Conservation (phyloP, 2,113 vertebrate genomes). For the Pantherophis guttatus region DNA sequence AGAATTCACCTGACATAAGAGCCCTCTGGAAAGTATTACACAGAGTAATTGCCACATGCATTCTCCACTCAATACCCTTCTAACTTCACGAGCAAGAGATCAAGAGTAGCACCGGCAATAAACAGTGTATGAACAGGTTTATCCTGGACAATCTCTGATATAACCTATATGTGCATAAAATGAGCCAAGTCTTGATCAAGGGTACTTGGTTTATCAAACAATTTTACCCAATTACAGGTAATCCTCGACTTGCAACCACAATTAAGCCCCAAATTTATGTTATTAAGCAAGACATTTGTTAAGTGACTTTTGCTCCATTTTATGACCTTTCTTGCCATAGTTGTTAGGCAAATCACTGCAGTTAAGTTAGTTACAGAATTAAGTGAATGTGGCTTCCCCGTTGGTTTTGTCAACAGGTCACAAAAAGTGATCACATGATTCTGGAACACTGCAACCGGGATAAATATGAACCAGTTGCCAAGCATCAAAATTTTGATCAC, state of each 20-base stretch:
- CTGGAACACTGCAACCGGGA: neutral
- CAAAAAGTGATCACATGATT: neutral
- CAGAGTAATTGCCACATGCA: neutral
- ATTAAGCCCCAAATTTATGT: neutral
- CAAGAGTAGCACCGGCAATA: neutral
- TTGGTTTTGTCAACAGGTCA: neutral
- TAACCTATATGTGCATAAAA: neutral
- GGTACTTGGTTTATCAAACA: neutral
- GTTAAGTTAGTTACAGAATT: neutral
- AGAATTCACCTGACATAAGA: neutral
- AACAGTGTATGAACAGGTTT: neutral
- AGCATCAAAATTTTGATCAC: neutral
- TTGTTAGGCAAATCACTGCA: neutral
- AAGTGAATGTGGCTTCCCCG: neutral
- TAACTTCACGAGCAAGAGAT: neutral
- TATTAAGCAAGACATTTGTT: neutral
- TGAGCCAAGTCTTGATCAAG: neutral
- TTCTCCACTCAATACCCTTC: neutral
- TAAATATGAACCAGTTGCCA: neutral
- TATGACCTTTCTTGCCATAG: neutral
- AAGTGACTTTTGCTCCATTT: neutral
- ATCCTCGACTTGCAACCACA: neutral
- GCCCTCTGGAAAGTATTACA: neutral
- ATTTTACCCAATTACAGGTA: neutral
- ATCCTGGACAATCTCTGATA: neutral